Percentiles rank a stretch among this genome's conserved stretches.
Conservation (phyloP, 2,797 vertebrate genomes). For the Prunella strophiata region DNA sequence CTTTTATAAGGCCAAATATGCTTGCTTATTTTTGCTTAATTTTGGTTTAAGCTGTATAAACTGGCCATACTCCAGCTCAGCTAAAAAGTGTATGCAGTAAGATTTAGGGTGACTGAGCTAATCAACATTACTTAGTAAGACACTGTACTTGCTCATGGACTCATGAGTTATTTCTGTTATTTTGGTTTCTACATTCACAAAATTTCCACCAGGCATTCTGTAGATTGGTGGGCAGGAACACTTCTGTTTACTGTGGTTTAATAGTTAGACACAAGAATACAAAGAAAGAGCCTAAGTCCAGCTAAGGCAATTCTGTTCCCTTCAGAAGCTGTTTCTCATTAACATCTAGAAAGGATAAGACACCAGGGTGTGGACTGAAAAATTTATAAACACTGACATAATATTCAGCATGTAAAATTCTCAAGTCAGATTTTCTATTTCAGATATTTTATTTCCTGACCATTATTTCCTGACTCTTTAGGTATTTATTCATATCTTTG, state of each 20-base stretch:
- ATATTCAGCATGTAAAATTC: background rate
- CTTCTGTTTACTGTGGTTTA: background rate
- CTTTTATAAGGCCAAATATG: background rate
- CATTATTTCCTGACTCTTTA: background rate
- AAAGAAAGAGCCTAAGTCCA: background rate
- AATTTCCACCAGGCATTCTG: background rate
- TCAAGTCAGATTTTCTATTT: background rate
- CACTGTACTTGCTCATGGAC: background rate
- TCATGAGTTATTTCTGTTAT: background rate
- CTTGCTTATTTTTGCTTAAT: background rate
- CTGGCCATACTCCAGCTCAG: background rate
- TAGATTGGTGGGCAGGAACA: background rate
- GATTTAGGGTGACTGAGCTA: background rate
- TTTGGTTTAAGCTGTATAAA: background rate
- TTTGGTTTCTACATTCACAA: background rate
- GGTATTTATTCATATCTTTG: background rate
- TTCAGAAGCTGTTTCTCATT: background rate
- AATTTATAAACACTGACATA: background rate
- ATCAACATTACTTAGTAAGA: background rate
- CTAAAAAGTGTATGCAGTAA: background rate
- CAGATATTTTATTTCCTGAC: background rate
- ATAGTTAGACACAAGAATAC: background rate
- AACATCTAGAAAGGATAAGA: background rate
- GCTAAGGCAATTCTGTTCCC: background rate
- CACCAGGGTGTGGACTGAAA: background rate